Conservation (phyloP, 1,140 invertebrate genomes). For the Leucophenga varia region DNA sequence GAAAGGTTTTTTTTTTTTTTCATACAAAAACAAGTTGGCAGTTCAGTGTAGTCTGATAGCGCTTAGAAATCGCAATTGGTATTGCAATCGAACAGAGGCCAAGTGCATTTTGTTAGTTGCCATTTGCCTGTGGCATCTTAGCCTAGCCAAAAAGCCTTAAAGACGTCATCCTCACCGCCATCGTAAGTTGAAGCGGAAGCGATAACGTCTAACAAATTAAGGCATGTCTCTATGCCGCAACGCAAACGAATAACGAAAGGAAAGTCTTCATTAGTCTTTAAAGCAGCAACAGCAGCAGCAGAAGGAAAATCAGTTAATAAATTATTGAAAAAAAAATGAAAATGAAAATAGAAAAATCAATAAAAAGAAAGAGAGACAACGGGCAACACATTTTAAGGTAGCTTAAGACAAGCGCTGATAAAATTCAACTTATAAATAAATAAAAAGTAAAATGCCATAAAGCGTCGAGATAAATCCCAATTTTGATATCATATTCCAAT, state of each 20-base stretch:
- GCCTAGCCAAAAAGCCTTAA: no score
- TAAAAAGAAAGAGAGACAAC: no score
- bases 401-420: constrained; percentile 11
- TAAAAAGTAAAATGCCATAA: constrained; percentile 25
- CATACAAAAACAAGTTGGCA: constrained; percentile 31
- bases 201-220: constrained; percentile 52
- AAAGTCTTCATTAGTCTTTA: constrained; percentile 42
- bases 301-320: neutral
- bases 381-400: neutral
- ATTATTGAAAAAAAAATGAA: no score
- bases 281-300: no score
- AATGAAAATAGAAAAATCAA: no score
- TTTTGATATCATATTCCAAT: constrained; percentile 53
- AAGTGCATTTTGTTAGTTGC: constrained; percentile 32
- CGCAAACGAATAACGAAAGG: constrained; percentile 8
- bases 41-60: neutral
- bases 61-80: no score
- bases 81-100: constrained; percentile 18
- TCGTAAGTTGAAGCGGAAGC: constrained; percentile 30
- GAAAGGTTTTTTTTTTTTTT: no score
- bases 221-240: constrained; percentile 26
- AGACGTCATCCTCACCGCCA: no score
- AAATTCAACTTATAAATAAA: constrained; percentile 28
- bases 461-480: constrained; percentile 16
- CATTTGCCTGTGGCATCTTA: no score